Evolutionary conservation across 2,797 vertebrate genomes (phyloP), one percentile per base, ranked within the genome.

Genomic region (Todus mexicanus): DNA sequence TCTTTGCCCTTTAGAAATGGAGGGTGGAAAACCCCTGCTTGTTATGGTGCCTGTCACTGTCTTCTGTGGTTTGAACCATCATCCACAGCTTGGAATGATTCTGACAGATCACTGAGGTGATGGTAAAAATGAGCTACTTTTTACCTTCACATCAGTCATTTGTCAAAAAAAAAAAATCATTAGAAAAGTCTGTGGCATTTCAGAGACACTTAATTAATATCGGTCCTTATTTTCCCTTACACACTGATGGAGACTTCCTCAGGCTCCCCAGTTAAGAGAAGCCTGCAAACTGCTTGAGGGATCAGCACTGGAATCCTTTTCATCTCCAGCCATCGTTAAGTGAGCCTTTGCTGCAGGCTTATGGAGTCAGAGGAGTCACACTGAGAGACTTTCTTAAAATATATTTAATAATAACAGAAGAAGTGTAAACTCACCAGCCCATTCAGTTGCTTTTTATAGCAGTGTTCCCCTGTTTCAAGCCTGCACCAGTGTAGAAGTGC

Each of bases 261-360:
- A 66, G 95, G 95, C 42, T 93, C 45, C 38, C 35, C 35, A 25
- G 89, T 80, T 81, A 78, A 86, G 64, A 90, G 83, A 87, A 91
- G n/a, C 57, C 13, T 89, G 75, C 7, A 6, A 33, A 87, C 33
- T 71, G 72, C 74, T 85, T 16, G 45, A 93, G 89, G 86, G 68
- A 64, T 80, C 68, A 70, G 57, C 71, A 22, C 21, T 91, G 61
- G 45, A 90, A 80, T 93, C 51, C 85, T 95, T 95, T 95, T 89
- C 16, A 92, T 93, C 76, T 92, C 81, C 65, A 71, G 69, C 73
- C 33, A 2, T 93, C 1, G 0, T 72, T 94, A 92, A 92, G 60
- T 45, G 26, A 35, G 86, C 35, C 40, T 87, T 94, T 56, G 56
- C 86, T 87, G 50, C 68, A 68, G 88, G 77, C 77, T 64, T 51